Conservation (phyloP, 2,888 invertebrate genomes). For the Latrodectus hesperus region DNA sequence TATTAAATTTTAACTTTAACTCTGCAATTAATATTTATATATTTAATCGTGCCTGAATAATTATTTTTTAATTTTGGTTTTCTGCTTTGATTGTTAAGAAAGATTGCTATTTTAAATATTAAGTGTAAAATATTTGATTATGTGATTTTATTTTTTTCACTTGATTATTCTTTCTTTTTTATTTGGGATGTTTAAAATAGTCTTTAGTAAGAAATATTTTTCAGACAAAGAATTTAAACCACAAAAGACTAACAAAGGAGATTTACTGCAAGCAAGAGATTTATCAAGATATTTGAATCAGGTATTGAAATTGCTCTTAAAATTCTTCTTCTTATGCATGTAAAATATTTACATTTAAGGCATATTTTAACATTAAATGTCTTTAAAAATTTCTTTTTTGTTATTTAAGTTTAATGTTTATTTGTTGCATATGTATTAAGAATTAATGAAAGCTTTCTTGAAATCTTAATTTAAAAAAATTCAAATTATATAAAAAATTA, state of each 20-base stretch:
- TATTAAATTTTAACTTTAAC: too few species aligned
- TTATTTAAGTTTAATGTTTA: too few species aligned
- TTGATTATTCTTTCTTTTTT: neutral
- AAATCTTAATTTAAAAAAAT: too few species aligned
- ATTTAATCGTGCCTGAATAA: too few species aligned
- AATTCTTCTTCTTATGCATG: too few species aligned
- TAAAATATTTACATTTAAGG: neutral
- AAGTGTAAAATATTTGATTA: neutral
- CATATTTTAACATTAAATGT: neutral
- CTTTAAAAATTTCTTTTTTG: too few species aligned
- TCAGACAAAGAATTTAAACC: slow-evolving; percentile 79
- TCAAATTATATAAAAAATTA: too few species aligned
- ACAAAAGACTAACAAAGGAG: slow-evolving; percentile 82
- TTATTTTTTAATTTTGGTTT: neutral
- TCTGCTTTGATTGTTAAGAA: neutral
- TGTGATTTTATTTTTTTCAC: neutral
- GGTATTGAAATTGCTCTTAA: slow-evolving; percentile 71
- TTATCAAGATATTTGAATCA: slow-evolving; percentile 86
- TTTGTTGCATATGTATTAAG: too few species aligned
- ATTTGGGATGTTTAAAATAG: neutral
- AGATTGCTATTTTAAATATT: too few species aligned
- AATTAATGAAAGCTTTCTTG: too few species aligned
- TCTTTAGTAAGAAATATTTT: slow-evolving; percentile 21
- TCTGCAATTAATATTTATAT: too few species aligned
- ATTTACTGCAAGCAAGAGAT: slow-evolving; percentile 85